phyloP scores from a whole-genome alignment of 2,113 vertebrate genomes.

The Cynocephalus volans region DNA sequence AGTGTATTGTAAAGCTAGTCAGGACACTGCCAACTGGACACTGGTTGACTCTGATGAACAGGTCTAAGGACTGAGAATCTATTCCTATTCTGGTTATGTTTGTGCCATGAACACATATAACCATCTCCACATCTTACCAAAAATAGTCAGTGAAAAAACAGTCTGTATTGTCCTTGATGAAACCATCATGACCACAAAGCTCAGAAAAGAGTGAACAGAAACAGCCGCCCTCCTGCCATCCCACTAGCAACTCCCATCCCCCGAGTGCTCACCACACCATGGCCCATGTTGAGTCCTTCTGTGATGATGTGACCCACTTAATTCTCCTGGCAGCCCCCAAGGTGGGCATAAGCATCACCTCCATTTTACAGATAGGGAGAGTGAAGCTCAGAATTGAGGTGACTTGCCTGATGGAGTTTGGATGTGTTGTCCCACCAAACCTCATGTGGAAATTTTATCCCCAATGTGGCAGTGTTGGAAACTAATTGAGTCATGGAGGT shows the following conservation, averaged over 20 bases:
- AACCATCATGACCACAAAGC: background rate
- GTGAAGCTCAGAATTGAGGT: background rate
- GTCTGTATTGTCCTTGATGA: background rate
- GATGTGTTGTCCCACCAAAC: too few species aligned
- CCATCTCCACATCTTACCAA: background rate
- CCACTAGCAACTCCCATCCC: too few species aligned
- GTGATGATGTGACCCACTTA: background rate
- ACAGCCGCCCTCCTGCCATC: accelerated
- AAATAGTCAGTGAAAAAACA: background rate
- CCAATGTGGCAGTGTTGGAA: too few species aligned
- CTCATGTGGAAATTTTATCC: too few species aligned
- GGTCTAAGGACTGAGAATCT: background rate
- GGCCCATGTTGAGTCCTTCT: background rate
- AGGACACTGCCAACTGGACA: background rate
- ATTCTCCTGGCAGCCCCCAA: background rate
- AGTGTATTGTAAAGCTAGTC: background rate
- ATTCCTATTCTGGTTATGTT: too few species aligned
- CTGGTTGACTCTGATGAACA: background rate
- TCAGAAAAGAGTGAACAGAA: background rate
- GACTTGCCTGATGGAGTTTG: background rate
- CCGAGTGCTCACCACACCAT: accelerated
- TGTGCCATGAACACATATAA: accelerated
- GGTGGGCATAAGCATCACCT: background rate
- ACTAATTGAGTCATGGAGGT: too few species aligned
- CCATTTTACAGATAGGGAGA: background rate